Conservation (phyloP, 1,140 invertebrate species). For the Drosophila punjabiensis region DNA sequence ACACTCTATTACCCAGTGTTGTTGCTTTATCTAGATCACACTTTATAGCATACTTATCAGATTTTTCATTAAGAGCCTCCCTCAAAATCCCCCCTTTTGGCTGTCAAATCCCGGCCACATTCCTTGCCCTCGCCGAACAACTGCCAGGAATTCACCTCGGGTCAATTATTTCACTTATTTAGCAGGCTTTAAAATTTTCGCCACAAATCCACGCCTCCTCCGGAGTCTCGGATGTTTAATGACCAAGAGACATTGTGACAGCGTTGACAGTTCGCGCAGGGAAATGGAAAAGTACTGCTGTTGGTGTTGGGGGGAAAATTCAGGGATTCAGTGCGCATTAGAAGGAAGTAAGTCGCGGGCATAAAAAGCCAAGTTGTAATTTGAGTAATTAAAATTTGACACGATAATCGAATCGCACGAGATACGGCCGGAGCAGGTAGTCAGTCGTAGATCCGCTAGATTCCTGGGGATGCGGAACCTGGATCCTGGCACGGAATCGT, state of each 20-base stretch:
- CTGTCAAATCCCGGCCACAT: conserved; percentile 35
- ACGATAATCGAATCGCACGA: conserved; percentile 73
- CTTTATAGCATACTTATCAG: conserved; percentile 31
- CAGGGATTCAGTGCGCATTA: conserved; percentile 33
- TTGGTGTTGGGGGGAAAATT: not conserved
- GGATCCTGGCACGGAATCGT: conserved; percentile 40
- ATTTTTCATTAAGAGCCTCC: conserved; percentile 31
- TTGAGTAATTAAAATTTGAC: conserved; percentile 83
- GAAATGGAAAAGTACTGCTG: conserved; percentile 11
- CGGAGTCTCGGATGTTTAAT: conserved; percentile 64
- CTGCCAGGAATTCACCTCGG: conserved; percentile 43
- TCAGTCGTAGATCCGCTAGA: conserved; percentile 28
- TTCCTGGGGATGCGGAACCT: conserved; percentile 20
- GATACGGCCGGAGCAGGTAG: not conserved
- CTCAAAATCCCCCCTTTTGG: conserved; percentile 2
- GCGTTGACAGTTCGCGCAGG: conserved; percentile 69
- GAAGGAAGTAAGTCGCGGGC: conserved; percentile 64
- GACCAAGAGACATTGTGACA: conserved; percentile 65
- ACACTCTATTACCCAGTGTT: not conserved
- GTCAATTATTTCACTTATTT: conserved; percentile 77
- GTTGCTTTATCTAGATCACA: conserved; percentile 5
- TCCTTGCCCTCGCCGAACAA: not conserved
- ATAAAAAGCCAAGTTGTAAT: conserved; percentile 77
- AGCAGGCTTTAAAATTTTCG: conserved; percentile 63
- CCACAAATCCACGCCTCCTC: conserved; percentile 38